Base-by-base conservation (phyloP, 1,140 invertebrate genomes). In the Tetragnatha versicolor region DNA sequence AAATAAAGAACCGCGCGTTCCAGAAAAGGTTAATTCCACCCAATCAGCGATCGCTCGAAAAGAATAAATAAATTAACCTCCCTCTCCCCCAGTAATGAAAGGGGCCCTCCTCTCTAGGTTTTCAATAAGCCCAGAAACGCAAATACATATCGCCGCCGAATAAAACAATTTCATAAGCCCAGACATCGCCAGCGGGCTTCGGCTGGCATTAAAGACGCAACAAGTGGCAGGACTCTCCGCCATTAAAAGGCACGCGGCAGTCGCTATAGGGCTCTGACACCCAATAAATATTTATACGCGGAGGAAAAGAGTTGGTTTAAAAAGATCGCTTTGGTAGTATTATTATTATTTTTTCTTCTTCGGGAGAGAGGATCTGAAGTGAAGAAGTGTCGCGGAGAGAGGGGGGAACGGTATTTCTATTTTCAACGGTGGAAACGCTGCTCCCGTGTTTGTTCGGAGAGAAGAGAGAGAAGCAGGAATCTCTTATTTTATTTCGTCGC, bases 211-310 rank as follows among this genome's bases (percentile, higher is more conserved):
- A 68, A 68, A 27, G 63, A 29, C 31, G 68, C 68, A 70, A 70
- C 68, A 70, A 70, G 68, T 70, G 63, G 25, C 49, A 47, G 47
- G 68, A n/a, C n/a, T 70, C 51, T 47, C 49, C 35, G 68, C 68
- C 55, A 70, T 70, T 70, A 70, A 49, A 70, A 65, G 61, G 61
- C 37, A 65, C 61, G 61, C 42, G 27, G 60, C 60, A 17, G 66
- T 53, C 14, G 68, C 68, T 70, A 70, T 37, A 49, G 68, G 68
- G 49, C 68, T 27, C 47, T 70, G 68, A 70, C 68, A 70, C 55
- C 68, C 68, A 70, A 70, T 70, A 70, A 70, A 70, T 70, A 70
- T 70, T 70, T 70, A 70, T 70, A 39, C 68, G 31, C 25, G 9
- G 60, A 63, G 33, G 31, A 63, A 63, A 29, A 55, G 51, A n/a